Conservation (phyloP, 2,888 invertebrate species). For the Heteropelma amictum region DNA sequence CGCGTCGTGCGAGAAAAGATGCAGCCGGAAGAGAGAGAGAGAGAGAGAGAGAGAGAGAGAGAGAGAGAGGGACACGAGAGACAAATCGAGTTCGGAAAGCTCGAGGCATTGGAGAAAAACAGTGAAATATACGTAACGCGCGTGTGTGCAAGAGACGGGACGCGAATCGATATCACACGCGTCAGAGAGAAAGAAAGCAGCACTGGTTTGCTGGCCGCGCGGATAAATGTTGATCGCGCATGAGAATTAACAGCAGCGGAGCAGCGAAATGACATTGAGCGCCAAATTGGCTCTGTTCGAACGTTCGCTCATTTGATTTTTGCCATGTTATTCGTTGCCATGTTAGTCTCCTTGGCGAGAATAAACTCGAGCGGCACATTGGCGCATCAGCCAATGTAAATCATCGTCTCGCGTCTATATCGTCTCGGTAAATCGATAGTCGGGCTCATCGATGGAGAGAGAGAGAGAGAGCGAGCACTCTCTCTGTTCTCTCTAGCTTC, state of each 20-base stretch:
- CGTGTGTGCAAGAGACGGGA: too few species aligned
- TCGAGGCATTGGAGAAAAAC: not conserved
- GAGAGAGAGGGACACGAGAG: not conserved
- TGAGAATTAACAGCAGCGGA: too few species aligned
- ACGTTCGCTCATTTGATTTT: too few species aligned
- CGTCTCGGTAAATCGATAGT: conserved; percentile 71
- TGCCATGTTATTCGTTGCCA: too few species aligned
- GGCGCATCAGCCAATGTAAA: conserved; percentile 65
- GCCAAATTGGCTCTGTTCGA: too few species aligned
- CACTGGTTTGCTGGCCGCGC: too few species aligned
- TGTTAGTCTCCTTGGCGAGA: too few species aligned
- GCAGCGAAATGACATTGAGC: too few species aligned
- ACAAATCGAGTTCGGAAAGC: not conserved
- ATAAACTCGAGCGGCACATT: conserved; percentile 24
- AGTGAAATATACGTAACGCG: too few species aligned
- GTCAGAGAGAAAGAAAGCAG: too few species aligned
- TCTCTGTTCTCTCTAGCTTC: not conserved
- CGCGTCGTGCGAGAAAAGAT: conserved; percentile 42
- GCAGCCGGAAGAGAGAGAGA: conserved; percentile 11
- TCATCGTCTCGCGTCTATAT: conserved; percentile 62
- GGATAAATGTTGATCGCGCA: too few species aligned
- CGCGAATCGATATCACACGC: too few species aligned
- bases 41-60: conserved; percentile 21
- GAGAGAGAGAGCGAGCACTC: conserved; percentile 37
- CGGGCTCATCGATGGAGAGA: conserved; percentile 64